Percentiles rank a stretch among this genome's conserved stretches.
These are phyloP conservation scores for Peromyscus maniculatus DNA, from an alignment of 2,113 vertebrate species.

Conservation along the genomic window DNA sequence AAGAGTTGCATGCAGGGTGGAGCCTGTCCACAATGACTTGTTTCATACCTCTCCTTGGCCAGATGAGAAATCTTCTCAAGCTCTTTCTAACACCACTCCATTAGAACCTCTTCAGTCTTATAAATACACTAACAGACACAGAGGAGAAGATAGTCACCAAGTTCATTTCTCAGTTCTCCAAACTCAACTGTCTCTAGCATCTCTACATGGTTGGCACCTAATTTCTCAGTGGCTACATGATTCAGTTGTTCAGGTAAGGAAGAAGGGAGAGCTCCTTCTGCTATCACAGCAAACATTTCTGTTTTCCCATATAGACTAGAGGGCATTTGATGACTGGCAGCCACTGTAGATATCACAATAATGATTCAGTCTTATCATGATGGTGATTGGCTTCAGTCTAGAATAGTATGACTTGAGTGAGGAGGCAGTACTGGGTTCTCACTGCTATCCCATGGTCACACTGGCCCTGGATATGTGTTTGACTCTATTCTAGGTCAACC, in stretches of 20 bases:
- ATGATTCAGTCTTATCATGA: neutral
- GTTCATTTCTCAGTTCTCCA: no score
- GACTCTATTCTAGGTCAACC: neutral
- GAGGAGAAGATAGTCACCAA: no score
- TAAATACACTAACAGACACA: no score
- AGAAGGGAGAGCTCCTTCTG: neutral
- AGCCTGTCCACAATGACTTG: neutral
- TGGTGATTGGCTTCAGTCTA: neutral
- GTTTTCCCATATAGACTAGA: neutral
- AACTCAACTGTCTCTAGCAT: no score
- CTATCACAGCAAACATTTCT: neutral
- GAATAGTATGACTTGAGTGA: neutral
- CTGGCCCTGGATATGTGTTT: neutral
- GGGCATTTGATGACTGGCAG: neutral
- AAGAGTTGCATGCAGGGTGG: neutral
- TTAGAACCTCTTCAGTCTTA: no score
- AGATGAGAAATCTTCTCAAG: constrained; percentile 8
- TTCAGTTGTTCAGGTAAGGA: neutral
- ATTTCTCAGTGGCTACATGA: neutral
- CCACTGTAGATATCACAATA: neutral
- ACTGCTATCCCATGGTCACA: neutral
- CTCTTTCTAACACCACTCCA: no score
- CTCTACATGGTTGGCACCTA: no score
- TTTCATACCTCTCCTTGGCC: neutral
- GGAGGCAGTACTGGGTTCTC: neutral